Evolutionary conservation across 1,140 invertebrate genomes (phyloP).

Genomic region (Microplitis demolitor): DNA sequence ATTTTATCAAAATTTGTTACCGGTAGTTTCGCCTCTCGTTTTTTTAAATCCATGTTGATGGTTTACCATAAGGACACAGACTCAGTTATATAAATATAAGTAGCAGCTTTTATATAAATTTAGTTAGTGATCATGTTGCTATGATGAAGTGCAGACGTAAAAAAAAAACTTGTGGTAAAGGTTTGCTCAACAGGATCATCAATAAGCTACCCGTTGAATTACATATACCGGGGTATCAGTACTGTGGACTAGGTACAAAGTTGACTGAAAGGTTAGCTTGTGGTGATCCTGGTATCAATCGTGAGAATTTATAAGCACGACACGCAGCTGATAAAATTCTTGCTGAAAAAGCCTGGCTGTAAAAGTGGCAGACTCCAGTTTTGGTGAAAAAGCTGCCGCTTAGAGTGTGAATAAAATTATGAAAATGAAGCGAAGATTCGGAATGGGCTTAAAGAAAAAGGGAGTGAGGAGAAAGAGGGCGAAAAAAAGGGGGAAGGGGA

Average conservation of each 20-base stretch:
- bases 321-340: conserved; percentile 51
- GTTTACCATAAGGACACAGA: too few species aligned
- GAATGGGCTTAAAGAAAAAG: too few species aligned
- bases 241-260: neutral
- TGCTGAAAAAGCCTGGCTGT: conserved; percentile 50
- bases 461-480: too few species aligned
- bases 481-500: too few species aligned
- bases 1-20: too few species aligned
- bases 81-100: too few species aligned
- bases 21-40: too few species aligned
- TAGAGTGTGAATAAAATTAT: conserved; percentile 42
- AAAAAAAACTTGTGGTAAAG: too few species aligned
- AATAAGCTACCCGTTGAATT: neutral
- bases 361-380: conserved; percentile 45
- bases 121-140: too few species aligned
- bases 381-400: conserved; percentile 45
- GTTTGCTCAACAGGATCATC: neutral
- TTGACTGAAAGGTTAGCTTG: neutral
- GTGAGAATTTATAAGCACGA: neutral
- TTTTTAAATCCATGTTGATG: too few species aligned
- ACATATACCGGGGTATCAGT: neutral
- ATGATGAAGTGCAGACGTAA: too few species aligned
- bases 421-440: conserved; percentile 34
- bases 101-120: neutral
- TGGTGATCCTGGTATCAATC: neutral